Evolutionary conservation across 2,113 vertebrate species (phyloP).

Genomic region (Gymnorhina tibicen): DNA sequence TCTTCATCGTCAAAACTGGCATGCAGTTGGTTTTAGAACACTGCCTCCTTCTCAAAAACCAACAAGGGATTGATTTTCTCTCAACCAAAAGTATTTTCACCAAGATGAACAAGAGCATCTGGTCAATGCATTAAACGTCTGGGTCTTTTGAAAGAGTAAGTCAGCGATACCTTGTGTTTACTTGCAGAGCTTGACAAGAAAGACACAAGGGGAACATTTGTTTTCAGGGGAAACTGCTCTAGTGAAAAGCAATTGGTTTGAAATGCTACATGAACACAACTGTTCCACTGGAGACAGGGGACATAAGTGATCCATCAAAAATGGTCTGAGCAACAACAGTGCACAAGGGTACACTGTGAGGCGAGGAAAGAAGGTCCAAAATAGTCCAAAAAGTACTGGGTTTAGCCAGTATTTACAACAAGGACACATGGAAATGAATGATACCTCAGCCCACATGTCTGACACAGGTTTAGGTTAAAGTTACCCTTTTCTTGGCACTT

Average conservation of each 20-base stretch:
- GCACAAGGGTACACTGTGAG: background rate
- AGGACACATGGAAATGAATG: background rate
- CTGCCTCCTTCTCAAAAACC: slow-evolving; percentile 15
- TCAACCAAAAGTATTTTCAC: slow-evolving; percentile 1
- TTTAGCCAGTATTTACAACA: background rate
- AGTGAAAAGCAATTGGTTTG: background rate
- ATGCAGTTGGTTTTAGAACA: slow-evolving; percentile 26
- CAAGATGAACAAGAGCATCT: background rate
- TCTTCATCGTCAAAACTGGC: background rate
- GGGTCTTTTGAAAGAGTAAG: slow-evolving; percentile 26
- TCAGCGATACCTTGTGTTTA: background rate
- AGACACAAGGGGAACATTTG: slow-evolving; percentile 1
- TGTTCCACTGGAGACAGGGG: background rate
- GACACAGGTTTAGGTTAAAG: background rate
- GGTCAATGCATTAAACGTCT: background rate
- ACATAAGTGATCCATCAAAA: background rate
- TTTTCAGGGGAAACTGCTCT: background rate
- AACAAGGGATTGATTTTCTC: slow-evolving; percentile 31
- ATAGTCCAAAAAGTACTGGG: background rate
- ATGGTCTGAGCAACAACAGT: background rate
- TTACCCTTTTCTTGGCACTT: background rate
- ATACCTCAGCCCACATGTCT: background rate
- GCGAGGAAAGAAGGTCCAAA: background rate
- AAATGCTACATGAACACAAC: background rate
- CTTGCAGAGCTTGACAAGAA: background rate